Conservation (phyloP, 2,113 vertebrate genomes). For the Rousettus leschenaultii region DNA sequence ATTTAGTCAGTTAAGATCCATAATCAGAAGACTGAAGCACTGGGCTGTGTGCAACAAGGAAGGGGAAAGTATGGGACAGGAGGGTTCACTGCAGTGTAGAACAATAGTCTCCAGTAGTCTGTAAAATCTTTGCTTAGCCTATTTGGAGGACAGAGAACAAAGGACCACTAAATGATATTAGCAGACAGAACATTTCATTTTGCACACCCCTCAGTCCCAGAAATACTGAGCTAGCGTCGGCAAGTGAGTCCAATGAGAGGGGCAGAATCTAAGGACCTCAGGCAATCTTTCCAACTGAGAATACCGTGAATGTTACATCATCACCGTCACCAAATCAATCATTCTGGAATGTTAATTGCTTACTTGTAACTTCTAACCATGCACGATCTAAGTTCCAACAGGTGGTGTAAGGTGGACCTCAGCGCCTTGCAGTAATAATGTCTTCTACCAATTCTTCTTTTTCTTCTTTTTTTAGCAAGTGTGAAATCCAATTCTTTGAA, state of each 20-base stretch:
- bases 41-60: background rate
- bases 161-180: background rate
- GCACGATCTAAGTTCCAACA: background rate
- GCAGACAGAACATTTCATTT: background rate
- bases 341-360: background rate
- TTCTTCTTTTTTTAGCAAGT: background rate
- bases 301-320: background rate
- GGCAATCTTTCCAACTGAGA: background rate
- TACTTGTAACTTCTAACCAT: background rate
- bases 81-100: fast-evolving
- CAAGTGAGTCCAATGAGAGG: background rate
- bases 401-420: background rate
- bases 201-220: background rate
- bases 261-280: background rate
- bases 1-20: background rate
- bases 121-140: background rate
- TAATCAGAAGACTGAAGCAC: background rate
- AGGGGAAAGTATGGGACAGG: background rate
- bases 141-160: background rate
- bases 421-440: background rate
- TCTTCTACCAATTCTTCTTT: background rate
- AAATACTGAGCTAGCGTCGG: background rate
- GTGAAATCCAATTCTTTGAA: background rate
- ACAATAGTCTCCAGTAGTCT: background rate
- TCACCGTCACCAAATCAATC: background rate